These are phyloP conservation scores for Panthera uncia DNA, from an alignment of 2,113 vertebrate genomes.

Conservation along the genomic window DNA sequence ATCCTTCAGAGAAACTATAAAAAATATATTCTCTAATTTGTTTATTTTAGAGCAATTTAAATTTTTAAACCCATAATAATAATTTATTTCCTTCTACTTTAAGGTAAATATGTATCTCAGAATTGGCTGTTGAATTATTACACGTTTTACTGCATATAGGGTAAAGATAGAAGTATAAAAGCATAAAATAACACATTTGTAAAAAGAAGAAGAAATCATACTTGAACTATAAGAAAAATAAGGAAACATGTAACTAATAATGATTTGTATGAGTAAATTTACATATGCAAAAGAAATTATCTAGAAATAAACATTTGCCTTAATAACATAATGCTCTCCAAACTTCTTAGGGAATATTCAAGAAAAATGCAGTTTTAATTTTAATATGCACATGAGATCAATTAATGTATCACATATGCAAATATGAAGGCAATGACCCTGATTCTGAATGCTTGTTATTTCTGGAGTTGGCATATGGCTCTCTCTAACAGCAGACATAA, in stretches of 20 bases:
- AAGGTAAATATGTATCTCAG: background rate
- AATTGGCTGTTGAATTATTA: constrained; percentile 16
- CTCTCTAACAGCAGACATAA: constrained; percentile 79
- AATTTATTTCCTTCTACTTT: background rate
- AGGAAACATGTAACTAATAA: background rate
- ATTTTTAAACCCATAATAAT: background rate
- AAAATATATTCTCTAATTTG: background rate
- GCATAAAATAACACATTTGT: background rate
- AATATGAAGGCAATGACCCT: constrained; percentile 80
- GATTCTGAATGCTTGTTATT: constrained; percentile 81
- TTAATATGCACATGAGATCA: constrained; percentile 78
- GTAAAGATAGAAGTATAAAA: background rate
- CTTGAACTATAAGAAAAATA: background rate
- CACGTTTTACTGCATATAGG: background rate
- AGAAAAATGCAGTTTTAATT: constrained; percentile 74
- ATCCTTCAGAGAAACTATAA: background rate
- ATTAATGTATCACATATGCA: constrained; percentile 79
- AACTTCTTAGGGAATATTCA: constrained; percentile 55
- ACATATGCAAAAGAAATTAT: constrained; percentile 36
- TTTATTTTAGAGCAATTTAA: background rate
- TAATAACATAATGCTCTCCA: constrained; percentile 25
- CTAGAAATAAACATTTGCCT: constrained; percentile 61
- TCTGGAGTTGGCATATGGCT: constrained; percentile 82
- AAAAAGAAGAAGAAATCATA: background rate
- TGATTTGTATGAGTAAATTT: constrained; percentile 46